These are phyloP conservation scores for Amazona vittata DNA, from an alignment of 2,113 vertebrate genomes.

Conservation along the genomic window DNA sequence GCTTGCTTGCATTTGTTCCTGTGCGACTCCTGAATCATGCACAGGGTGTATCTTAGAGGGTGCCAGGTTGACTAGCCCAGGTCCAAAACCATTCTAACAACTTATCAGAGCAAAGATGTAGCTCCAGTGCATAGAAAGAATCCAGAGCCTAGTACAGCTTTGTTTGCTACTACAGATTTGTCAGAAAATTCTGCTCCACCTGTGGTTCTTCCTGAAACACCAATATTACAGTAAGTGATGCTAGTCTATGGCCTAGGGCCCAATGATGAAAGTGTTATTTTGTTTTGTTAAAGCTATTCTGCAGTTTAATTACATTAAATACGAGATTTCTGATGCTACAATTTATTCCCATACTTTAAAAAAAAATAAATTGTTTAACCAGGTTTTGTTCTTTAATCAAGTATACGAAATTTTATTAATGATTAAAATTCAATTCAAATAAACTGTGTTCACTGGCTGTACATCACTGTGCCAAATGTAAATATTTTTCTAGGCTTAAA, in stretches of 20 bases:
- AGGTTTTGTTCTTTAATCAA: background rate
- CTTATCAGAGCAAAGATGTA: background rate
- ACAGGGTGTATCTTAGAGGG: background rate
- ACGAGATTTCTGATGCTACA: background rate
- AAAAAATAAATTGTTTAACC: background rate
- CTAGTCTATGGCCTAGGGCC: background rate
- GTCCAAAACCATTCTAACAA: background rate
- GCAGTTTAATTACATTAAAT: background rate
- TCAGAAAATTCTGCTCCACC: background rate
- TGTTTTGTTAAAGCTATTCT: background rate
- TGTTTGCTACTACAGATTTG: background rate
- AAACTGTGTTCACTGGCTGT: background rate
- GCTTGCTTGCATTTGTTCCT: background rate
- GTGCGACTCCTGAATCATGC: background rate
- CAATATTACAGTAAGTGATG: background rate
- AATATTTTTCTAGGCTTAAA: background rate
- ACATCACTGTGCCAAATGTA: background rate
- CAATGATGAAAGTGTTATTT: background rate
- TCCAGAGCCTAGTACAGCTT: background rate
- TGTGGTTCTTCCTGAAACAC: background rate
- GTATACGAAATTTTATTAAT: background rate
- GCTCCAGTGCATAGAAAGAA: background rate
- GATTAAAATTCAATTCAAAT: background rate
- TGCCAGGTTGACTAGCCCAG: background rate
- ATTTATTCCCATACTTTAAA: background rate